Conservation (phyloP, 2,113 vertebrate species). For the Eolophus roseicapilla region DNA sequence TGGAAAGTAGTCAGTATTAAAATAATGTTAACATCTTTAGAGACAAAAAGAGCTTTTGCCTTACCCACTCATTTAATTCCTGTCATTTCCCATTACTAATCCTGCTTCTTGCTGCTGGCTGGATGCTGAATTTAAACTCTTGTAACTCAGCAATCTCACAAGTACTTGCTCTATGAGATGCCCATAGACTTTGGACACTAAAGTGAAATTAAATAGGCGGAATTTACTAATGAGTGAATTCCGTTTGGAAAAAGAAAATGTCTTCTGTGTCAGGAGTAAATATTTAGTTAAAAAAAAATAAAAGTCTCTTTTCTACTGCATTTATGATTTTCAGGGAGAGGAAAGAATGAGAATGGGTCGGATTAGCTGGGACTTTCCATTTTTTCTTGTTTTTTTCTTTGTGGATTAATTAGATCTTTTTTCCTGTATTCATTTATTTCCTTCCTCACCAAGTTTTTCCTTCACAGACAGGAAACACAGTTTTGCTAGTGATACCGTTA, state of each 20-base stretch:
- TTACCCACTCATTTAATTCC: fast-evolving
- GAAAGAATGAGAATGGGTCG: background rate
- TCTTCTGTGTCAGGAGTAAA: background rate
- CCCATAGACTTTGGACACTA: background rate
- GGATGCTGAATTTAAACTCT: background rate
- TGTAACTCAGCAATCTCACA: background rate
- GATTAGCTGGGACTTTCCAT: background rate
- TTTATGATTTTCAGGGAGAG: background rate
- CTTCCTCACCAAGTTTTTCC: background rate
- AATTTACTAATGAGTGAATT: background rate
- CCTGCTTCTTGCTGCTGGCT: background rate
- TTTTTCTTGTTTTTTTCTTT: background rate
- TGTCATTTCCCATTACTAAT: background rate
- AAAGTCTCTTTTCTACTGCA: background rate
- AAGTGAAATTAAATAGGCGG: background rate
- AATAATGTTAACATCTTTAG: background rate
- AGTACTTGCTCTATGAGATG: background rate
- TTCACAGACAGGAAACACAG: background rate
- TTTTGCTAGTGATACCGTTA: background rate
- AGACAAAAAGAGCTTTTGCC: background rate
- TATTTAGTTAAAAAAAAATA: background rate
- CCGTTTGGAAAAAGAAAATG: background rate
- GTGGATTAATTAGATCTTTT: background rate
- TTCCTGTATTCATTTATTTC: background rate
- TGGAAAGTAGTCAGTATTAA: background rate